Percentiles rank a stretch among this genome's conserved stretches.
These are phyloP conservation scores for Notodonta dromedarius DNA, from an alignment of 2,888 invertebrate species.

Conservation along the genomic window DNA sequence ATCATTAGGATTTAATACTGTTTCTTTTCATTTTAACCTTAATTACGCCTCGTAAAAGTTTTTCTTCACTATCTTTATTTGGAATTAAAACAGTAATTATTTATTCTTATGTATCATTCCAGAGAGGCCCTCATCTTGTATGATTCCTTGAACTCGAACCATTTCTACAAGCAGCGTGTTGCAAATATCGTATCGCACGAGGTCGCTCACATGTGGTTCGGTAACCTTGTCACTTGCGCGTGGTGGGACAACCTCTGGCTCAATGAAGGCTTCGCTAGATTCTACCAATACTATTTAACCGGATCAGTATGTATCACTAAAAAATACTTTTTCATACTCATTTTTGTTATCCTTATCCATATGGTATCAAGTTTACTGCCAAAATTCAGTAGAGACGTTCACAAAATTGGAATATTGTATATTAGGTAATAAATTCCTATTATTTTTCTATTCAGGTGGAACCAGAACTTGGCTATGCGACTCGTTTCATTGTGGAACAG, in stretches of 20 bases:
- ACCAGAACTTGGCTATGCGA: conserved; percentile 62
- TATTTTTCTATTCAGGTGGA: conserved; percentile 50
- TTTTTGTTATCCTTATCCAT: too few species aligned
- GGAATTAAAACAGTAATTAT: not conserved
- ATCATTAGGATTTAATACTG: too few species aligned
- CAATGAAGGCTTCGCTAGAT: conserved; percentile 88
- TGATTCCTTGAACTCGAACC: conserved; percentile 73
- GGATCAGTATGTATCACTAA: conserved; percentile 61
- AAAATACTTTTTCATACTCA: too few species aligned
- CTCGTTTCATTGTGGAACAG: conserved; percentile 87
- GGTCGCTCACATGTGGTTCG: conserved; percentile 93
- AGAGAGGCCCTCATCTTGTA: conserved; percentile 86
- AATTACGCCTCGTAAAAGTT: too few species aligned
- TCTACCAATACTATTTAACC: conserved; percentile 88
- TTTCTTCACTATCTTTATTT: too few species aligned
- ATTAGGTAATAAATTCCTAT: not conserved
- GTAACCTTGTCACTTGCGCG: conserved; percentile 89
- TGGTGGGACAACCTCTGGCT: conserved; percentile 92
- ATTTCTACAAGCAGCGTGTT: conserved; percentile 85
- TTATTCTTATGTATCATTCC: conserved; percentile 31
- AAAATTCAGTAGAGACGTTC: too few species aligned
- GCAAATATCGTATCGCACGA: conserved; percentile 90
- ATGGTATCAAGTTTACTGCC: too few species aligned
- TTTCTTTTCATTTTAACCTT: too few species aligned
- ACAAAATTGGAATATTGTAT: not conserved